These are phyloP conservation scores for Trichonephila clavata DNA, from an alignment of 1,140 invertebrate species.

Conservation along the genomic window DNA sequence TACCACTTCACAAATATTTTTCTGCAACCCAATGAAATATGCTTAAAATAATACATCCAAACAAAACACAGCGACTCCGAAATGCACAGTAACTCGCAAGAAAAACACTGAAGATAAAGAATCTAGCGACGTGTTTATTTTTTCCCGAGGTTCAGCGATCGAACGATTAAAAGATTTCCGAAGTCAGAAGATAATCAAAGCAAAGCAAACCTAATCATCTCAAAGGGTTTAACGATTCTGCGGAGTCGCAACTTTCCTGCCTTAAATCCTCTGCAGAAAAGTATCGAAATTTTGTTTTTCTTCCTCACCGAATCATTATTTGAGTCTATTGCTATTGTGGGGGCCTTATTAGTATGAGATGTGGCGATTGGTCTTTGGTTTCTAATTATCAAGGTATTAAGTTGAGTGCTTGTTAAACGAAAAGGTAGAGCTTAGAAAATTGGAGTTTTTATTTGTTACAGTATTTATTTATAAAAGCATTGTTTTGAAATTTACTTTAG, in stretches of 20 bases:
- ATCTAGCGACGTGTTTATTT: not conserved
- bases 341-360: not conserved
- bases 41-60: no score
- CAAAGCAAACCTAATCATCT: not conserved
- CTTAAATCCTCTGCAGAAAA: not conserved
- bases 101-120: not conserved
- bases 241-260: not conserved
- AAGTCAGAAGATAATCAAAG: not conserved
- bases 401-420: not conserved
- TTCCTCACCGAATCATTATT: not conserved
- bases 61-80: no score
- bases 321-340: not conserved
- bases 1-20: no score
- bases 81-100: no score
- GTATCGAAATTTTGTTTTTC: not conserved
- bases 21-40: no score
- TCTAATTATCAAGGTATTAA: not conserved
- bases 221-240: slow-evolving; percentile 3
- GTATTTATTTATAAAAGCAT: not conserved
- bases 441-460: not conserved
- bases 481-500: no score
- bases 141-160: not conserved
- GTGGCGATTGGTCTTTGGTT: not conserved
- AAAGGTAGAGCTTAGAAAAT: not conserved
- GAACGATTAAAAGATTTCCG: not conserved